These are phyloP conservation scores for Platyrinchus mystaceus DNA, from an alignment of 2,797 vertebrate species.

Conservation along the genomic window DNA sequence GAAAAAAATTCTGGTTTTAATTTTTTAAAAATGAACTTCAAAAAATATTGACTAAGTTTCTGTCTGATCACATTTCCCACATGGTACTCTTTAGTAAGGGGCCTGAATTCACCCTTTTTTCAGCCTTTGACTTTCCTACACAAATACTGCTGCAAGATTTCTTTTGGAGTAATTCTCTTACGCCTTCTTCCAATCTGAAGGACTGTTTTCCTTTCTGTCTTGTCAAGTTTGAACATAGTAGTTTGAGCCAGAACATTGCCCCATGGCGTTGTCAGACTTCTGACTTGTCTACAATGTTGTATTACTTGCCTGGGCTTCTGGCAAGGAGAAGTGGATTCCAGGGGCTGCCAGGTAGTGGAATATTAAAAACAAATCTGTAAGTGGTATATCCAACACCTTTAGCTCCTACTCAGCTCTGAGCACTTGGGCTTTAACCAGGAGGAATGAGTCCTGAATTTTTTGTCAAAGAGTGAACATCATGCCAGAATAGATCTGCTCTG, in stretches of 20 bases:
- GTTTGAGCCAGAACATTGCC: background rate
- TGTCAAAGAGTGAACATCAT: background rate
- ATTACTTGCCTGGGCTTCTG: background rate
- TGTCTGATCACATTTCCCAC: background rate
- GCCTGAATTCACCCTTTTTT: background rate
- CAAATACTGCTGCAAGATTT: background rate
- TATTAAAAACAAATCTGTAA: background rate
- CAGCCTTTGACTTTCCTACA: background rate
- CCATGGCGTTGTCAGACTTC: background rate
- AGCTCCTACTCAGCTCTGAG: background rate
- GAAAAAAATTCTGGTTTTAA: background rate
- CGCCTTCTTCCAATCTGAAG: background rate
- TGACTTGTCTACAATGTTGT: background rate
- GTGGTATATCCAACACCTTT: background rate
- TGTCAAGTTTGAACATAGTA: background rate
- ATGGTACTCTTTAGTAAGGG: background rate
- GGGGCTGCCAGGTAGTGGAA: background rate
- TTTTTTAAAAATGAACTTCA: background rate
- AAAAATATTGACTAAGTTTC: background rate
- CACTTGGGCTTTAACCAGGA: background rate
- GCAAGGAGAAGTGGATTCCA: background rate
- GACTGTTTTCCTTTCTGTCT: background rate
- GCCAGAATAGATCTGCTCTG: background rate
- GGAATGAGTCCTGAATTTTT: background rate
- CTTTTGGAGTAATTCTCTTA: background rate